phyloP scores from a whole-genome alignment of 2,797 vertebrate genomes.

The Pseudomugil tenellus region DNA sequence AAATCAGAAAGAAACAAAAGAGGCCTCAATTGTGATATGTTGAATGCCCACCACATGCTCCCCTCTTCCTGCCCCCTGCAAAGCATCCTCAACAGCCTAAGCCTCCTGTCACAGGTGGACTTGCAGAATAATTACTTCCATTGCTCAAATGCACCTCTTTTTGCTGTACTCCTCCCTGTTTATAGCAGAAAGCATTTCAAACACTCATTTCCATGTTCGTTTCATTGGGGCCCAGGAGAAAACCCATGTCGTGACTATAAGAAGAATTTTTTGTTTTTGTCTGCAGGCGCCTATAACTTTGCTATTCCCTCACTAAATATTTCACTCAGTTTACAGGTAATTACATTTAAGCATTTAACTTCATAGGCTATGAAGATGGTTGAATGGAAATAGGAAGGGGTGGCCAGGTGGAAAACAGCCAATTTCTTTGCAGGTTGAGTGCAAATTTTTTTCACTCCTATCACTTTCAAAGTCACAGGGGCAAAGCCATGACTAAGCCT shows the following conservation, averaged over 20 bases:
- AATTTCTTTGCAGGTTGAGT: conserved; percentile 50
- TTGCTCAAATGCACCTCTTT: conserved; percentile 50
- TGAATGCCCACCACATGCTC: conserved; percentile 38
- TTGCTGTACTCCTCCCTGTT: conserved; percentile 10
- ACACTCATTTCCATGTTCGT: conserved; percentile 80
- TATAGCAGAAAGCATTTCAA: conserved; percentile 67
- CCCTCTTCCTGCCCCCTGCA: conserved; percentile 36
- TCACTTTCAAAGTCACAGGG: conserved; percentile 62
- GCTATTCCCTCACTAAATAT: conserved; percentile 50
- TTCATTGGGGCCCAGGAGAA: conserved; percentile 71
- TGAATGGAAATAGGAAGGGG: conserved; percentile 64
- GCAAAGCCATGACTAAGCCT: conserved; percentile 41
- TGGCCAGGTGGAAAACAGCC: conserved; percentile 67
- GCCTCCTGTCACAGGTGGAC: conserved; percentile 82
- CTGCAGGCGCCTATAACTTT: conserved; percentile 34
- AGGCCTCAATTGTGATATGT: conserved; percentile 70
- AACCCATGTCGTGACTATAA: conserved; percentile 70
- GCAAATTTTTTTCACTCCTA: conserved; percentile 29
- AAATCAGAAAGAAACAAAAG: conserved; percentile 52
- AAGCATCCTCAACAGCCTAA: conserved; percentile 56
- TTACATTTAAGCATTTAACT: conserved; percentile 71
- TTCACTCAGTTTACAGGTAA: conserved; percentile 68
- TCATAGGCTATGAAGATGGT: conserved; percentile 71
- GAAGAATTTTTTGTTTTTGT: conserved; percentile 27
- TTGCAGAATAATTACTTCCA: conserved; percentile 80